A percentile compares a stretch with the other conserved stretches of the same genome.
phyloP scores from a whole-genome alignment of 2,797 vertebrate genomes.

The Psittacula derbiana region DNA sequence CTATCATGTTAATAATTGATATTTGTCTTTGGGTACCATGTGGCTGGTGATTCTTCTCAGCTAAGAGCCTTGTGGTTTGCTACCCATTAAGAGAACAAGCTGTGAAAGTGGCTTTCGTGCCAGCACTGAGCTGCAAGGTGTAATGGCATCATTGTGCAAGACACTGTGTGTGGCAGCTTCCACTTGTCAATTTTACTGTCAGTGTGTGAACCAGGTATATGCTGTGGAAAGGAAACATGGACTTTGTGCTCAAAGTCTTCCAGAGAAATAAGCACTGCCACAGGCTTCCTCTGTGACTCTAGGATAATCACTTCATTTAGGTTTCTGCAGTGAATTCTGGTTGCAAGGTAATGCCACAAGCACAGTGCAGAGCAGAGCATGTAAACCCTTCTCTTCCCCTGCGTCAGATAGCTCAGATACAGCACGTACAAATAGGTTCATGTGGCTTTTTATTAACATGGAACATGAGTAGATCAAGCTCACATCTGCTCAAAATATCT shows the following conservation, averaged over 20 bases:
- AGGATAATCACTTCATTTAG: not conserved
- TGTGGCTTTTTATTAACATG: not conserved
- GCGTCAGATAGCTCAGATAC: not conserved
- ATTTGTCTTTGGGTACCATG: not conserved
- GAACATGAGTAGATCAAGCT: not conserved
- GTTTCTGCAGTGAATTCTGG: not conserved
- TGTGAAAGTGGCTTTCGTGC: not conserved
- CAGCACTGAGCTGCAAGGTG: not conserved
- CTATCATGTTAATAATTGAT: not conserved
- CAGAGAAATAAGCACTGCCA: not conserved
- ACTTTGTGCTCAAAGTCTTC: not conserved
- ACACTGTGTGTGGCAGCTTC: not conserved
- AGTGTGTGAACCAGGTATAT: fast-evolving
- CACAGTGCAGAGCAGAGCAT: not conserved
- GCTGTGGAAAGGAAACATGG: not conserved
- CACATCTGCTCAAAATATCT: not conserved
- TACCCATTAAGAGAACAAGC: not conserved
- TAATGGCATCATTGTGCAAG: not conserved
- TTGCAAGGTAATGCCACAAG: not conserved
- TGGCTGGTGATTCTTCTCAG: not conserved
- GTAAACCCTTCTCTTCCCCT: not conserved
- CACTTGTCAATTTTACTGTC: not conserved
- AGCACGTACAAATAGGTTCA: not conserved
- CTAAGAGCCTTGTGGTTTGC: not conserved
- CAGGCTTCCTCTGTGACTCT: not conserved